phyloP scores from a whole-genome alignment of 2,113 vertebrate genomes.

The Chaetodon auriga region DNA sequence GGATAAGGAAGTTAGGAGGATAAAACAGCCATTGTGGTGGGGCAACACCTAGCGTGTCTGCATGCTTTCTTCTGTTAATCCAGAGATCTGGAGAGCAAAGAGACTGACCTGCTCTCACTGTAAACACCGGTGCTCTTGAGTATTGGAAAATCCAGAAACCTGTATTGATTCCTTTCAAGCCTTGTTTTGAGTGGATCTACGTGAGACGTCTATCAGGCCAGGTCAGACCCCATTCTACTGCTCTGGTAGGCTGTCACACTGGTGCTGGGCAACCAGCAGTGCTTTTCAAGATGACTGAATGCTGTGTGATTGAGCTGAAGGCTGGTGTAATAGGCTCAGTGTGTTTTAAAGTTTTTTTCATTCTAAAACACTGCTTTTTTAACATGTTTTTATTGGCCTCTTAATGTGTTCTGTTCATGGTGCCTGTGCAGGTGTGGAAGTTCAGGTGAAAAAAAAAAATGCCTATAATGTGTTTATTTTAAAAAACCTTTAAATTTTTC shows the following conservation, averaged over 20 bases:
- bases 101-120: slow-evolving; percentile 6
- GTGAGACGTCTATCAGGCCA: slow-evolving; percentile 38
- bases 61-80: slow-evolving; percentile 55
- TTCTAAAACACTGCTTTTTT: not conserved
- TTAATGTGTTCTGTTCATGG: not conserved
- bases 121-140: not conserved
- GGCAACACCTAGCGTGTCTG: slow-evolving; percentile 63
- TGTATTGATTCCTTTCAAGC: slow-evolving; percentile 15
- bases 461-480: not conserved
- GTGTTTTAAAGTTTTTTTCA: not conserved
- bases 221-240: slow-evolving; percentile 52
- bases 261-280: slow-evolving; percentile 13
- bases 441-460: not conserved
- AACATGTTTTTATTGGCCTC: not conserved
- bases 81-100: slow-evolving; percentile 37
- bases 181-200: slow-evolving; percentile 44
- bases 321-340: not conserved
- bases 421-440: too few relatives aligned
- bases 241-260: slow-evolving; percentile 72
- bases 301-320: not conserved
- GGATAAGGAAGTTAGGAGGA: slow-evolving; percentile 77
- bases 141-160: slow-evolving; percentile 23
- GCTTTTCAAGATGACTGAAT: slow-evolving; percentile 8
- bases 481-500: too few relatives aligned
- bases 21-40: slow-evolving; percentile 77